Evolutionary conservation across 2,797 vertebrate species (phyloP), one percentile per base, ranked within the genome.

Genomic region (Cossypha caffra): DNA sequence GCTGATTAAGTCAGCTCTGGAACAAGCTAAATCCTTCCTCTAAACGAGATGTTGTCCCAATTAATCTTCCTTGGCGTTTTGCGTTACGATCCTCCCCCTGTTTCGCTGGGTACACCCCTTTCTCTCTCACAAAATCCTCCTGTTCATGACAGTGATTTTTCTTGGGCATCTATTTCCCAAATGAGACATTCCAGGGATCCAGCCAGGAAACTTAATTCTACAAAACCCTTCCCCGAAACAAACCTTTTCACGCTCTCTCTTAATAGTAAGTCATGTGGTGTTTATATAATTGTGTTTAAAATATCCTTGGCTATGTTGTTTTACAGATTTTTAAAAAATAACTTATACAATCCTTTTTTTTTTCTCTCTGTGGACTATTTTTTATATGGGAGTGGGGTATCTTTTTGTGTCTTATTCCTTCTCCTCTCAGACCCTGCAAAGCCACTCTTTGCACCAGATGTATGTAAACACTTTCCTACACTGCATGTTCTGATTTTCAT

Each of bases 251-350:
- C 4, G 42, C 52, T 91, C 24, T 90, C 75, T 86, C 66, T 84
- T 80, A 62, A 33, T 90, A 93, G 75, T 81, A 93, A 57, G 31
- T 95, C 81, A 43, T 7, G 45, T 91, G 95, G 77, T 91, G 82
- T 93, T 93, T 61, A 82, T 94, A 90, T 94, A 96, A 94, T 96
- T 95, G 93, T 97, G 97, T 96, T 95, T 90, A 79, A 97, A 95
- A 82, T 85, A 87, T 88, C 51, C 90, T 95, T 85, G 96, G 86
- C 94, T 95, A 89, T 78, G 81, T 97, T 96, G 96, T 97, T 95
- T 93, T 95, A 95, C 80, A 91, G 97, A 96, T 96, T 96, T 94
- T 85, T 38, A 5, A 87, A 84, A 94, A 95, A 93, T 97, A 97
- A 97, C 94, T 97, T 97, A 97, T 97, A 95, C 96, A 81, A 72